Percentiles rank a stretch among this genome's conserved stretches.
phyloP scores from a whole-genome alignment of 2,888 invertebrate genomes.

The Byasa hedistus region DNA sequence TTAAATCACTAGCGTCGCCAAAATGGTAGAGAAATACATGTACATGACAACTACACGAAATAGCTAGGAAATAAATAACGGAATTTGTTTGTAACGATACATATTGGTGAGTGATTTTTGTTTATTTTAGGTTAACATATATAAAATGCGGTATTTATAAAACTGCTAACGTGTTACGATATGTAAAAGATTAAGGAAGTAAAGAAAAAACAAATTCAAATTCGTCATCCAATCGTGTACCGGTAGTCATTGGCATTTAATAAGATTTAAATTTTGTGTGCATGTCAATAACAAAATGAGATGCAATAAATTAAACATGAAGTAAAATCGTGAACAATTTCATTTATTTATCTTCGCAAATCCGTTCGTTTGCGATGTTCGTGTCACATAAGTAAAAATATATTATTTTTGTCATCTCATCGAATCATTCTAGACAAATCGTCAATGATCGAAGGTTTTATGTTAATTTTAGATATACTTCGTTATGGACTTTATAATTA shows the following conservation, averaged over 20 bases:
- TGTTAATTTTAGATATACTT: background rate
- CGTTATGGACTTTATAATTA: background rate
- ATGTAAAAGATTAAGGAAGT: slow-evolving; percentile 27
- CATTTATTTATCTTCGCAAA: slow-evolving; percentile 44
- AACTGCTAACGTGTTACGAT: background rate
- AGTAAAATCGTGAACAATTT: slow-evolving; percentile 40
- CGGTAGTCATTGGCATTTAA: slow-evolving; percentile 48
- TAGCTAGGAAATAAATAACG: slow-evolving; percentile 71
- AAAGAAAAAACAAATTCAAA: slow-evolving; percentile 42
- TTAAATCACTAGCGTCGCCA: slow-evolving; percentile 60
- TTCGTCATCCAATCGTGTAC: slow-evolving; percentile 51
- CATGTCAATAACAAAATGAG: slow-evolving; percentile 31
- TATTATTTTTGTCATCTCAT: slow-evolving; percentile 34
- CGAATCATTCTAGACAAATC: slow-evolving; percentile 13
- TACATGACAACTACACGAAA: slow-evolving; percentile 72
- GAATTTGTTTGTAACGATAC: slow-evolving; percentile 53
- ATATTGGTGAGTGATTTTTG: slow-evolving; percentile 64
- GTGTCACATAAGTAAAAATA: slow-evolving; percentile 17
- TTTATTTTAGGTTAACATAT: slow-evolving; percentile 32
- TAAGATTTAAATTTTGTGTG: slow-evolving; percentile 40
- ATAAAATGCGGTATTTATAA: background rate
- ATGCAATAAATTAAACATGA: slow-evolving; percentile 45
- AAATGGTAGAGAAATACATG: slow-evolving; percentile 66
- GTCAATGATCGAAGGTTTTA: slow-evolving; percentile 2
- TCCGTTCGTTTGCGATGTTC: slow-evolving; percentile 20